phyloP scores from a whole-genome alignment of 2,797 vertebrate species.

The Capromys pilorides region DNA sequence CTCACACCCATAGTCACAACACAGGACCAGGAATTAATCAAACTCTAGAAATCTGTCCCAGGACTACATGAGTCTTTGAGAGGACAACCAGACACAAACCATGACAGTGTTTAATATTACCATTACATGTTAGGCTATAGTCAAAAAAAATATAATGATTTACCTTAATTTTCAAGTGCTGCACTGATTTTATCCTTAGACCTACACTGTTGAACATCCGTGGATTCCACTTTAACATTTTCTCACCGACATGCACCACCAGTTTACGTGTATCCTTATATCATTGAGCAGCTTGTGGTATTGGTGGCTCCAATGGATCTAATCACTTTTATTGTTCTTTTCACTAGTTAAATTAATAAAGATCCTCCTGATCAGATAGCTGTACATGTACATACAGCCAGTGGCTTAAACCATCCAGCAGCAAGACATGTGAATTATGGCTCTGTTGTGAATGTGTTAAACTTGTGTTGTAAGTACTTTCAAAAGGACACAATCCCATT shows the following conservation, averaged over 20 bases:
- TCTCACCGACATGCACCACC: neutral
- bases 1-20: no score
- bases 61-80: no score
- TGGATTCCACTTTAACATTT: constrained; percentile 54
- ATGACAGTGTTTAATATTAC: neutral
- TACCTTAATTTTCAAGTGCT: neutral
- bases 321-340: neutral
- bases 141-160: constrained; percentile 57
- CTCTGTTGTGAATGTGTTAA: neutral
- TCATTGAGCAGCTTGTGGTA: neutral
- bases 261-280: neutral
- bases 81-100: no score
- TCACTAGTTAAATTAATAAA: neutral
- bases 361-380: neutral
- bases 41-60: no score
- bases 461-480: neutral
- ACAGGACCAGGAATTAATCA: no score
- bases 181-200: constrained; percentile 53
- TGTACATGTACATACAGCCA: no score
- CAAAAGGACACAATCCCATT: constrained; percentile 48
- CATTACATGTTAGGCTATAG: neutral
- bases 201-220: constrained; percentile 25
- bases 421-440: neutral
- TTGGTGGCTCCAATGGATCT: neutral
- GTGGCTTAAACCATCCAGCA: neutral